Base-by-base conservation (phyloP, 2,888 invertebrate genomes). In the Theretra japonica region DNA sequence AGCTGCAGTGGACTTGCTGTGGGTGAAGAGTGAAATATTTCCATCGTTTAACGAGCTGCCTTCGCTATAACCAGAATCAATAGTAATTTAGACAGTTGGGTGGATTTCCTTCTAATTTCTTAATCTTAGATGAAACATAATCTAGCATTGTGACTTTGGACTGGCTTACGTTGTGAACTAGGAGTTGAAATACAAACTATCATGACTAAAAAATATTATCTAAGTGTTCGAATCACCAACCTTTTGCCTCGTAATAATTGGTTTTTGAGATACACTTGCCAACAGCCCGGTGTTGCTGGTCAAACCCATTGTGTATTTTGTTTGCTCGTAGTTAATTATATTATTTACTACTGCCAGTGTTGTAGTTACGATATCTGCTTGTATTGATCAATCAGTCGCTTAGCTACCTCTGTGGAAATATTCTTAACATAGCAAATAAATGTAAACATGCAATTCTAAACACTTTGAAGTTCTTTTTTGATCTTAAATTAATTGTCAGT, bases 271-370 rank as follows among this genome's bases (percentile, higher is more conserved):
- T 85, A 95, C 86, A 76, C 95, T 96, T 5, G 96, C 96, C 74
- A 96, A 84, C 73, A 97, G 88, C 0, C 97, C 97, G 4, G 96
- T 96, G 85, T 95, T 96, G 82, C 96, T 97, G 19, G 95, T 95
- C 17, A 95, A 82, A 60, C 94, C 95, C 96, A 96, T 96, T 68
- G 28, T 65, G 4, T n/a, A 65, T 5, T 17, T n/a, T 15, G n/a
- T 30, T 33, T 65, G 6, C 17, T 65, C 19, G 2, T 4, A 11
- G n/a, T 30, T 33, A 28, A 33, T 23, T 19, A 50, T 56, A 33
- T 7, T 48, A 48, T 8, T 6, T 56, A 53, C 30, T 56, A n/a
- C 30, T 23, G 70, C 17, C 33, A 56, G 53, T 62, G 23, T 33
- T 33, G 25, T 41, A 21, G 70, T 25, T 69, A 58, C 28, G 23